Conservation (phyloP, 2,113 vertebrate species). For the Rhinichthys klamathensis region DNA sequence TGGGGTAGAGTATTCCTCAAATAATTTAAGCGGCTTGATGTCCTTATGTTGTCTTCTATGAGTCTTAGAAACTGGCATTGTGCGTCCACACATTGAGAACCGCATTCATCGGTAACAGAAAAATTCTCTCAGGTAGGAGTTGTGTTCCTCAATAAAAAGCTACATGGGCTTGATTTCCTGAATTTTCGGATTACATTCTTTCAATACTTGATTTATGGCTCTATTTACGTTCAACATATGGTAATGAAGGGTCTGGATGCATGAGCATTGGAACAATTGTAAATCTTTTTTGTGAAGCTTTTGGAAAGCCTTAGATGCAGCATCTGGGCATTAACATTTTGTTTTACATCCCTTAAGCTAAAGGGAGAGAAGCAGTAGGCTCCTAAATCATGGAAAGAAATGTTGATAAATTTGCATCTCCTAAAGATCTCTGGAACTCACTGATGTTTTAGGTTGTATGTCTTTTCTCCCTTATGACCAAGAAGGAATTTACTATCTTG, state of each 20-base stretch:
- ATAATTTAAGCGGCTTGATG: not conserved
- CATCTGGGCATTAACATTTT: not conserved
- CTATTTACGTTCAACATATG: not conserved
- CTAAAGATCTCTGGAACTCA: slow-evolving; percentile 1
- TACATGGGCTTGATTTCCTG: not conserved
- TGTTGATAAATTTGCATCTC: slow-evolving; percentile 7
- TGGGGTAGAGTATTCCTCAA: not conserved
- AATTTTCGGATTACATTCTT: slow-evolving; percentile 4
- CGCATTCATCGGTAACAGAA: not conserved
- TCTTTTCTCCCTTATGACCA: not conserved
- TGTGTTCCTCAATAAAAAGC: slow-evolving; percentile 1
- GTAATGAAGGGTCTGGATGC: not conserved
- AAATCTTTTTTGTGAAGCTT: not conserved
- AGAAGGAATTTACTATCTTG: not conserved
- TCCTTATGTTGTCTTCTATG: not conserved
- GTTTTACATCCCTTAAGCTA: not conserved
- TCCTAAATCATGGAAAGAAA: not conserved
- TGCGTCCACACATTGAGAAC: not conserved
- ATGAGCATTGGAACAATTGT: not conserved
- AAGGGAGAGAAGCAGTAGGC: not conserved
- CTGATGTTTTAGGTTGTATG: slow-evolving; percentile 3
- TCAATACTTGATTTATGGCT: not conserved
- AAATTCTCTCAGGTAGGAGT: slow-evolving; percentile 14
- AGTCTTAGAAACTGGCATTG: not conserved
- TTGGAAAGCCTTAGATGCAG: slow-evolving; percentile 22